These are phyloP conservation scores for Lepidonotus clava DNA, from an alignment of 2,888 invertebrate species.

Conservation along the genomic window DNA sequence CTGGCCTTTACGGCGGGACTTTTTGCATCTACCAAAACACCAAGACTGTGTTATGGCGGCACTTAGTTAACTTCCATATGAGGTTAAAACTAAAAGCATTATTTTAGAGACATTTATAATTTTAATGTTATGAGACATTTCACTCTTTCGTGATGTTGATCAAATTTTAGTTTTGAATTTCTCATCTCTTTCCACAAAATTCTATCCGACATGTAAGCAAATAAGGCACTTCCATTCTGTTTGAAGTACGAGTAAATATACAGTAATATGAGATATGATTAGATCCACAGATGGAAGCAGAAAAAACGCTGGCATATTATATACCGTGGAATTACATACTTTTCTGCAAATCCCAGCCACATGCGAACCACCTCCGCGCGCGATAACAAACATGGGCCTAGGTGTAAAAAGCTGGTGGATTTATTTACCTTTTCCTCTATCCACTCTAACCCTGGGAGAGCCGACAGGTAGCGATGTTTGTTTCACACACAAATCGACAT, in stretches of 20 bases:
- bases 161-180: too few species aligned
- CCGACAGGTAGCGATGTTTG: not conserved
- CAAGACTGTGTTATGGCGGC: too few species aligned
- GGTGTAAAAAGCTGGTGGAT: slow-evolving; percentile 8
- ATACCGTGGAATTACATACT: slow-evolving; percentile 40
- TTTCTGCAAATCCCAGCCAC: not conserved
- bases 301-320: slow-evolving; percentile 15
- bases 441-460: not conserved
- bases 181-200: too few species aligned
- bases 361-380: not conserved
- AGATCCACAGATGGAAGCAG: not conserved
- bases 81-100: too few species aligned
- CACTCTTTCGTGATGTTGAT: too few species aligned
- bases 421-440: slow-evolving; percentile 15
- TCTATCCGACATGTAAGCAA: too few species aligned
- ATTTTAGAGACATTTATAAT: too few species aligned
- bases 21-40: too few species aligned
- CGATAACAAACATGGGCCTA: not conserved
- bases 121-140: too few species aligned
- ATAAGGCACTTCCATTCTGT: not conserved
- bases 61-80: too few species aligned
- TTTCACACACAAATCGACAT: slow-evolving; percentile 44
- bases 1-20: too few species aligned
- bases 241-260: not conserved
- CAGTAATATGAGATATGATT: not conserved